Evolutionary conservation across 1,140 invertebrate species (phyloP).

Genomic region (Paraescarpia echinospica): DNA sequence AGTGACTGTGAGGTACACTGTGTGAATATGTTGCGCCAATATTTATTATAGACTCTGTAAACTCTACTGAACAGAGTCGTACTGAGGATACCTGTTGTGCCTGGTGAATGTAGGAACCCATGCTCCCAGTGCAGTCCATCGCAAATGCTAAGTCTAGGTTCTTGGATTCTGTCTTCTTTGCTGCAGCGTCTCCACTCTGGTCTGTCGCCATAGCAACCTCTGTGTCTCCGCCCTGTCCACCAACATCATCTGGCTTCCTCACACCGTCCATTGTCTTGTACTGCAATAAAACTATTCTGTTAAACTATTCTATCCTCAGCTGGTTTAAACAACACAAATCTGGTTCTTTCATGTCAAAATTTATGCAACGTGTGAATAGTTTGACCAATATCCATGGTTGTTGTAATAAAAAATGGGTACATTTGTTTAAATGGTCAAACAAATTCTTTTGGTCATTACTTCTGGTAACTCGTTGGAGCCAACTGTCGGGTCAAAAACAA

Average conservation of each 20-base stretch:
- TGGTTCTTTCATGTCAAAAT: too few relatives aligned
- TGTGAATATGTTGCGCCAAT: too few relatives aligned
- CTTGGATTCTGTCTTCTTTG: background rate
- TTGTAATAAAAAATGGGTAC: too few relatives aligned
- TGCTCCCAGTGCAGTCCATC: slow-evolving; percentile 50
- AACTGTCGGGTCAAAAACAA: too few relatives aligned
- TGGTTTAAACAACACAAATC: background rate
- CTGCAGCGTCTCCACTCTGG: background rate
- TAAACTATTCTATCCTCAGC: background rate
- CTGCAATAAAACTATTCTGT: background rate
- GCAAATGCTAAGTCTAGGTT: slow-evolving; percentile 46
- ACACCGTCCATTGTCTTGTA: background rate
- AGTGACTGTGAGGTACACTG: too few relatives aligned
- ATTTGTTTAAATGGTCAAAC: too few relatives aligned
- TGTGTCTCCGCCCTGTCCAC: background rate
- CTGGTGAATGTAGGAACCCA: slow-evolving; percentile 45
- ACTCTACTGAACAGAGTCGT: too few relatives aligned
- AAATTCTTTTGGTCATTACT: too few relatives aligned
- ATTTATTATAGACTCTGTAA: too few relatives aligned
- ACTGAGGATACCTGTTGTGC: slow-evolving; percentile 27
- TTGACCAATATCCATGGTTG: too few relatives aligned
- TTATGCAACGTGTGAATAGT: too few relatives aligned
- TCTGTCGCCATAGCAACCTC: background rate
- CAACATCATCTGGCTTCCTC: background rate
- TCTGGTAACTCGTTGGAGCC: too few relatives aligned